These are phyloP conservation scores for Chymomyza caudatula DNA, from an alignment of 2,888 invertebrate species.

Conservation along the genomic window DNA sequence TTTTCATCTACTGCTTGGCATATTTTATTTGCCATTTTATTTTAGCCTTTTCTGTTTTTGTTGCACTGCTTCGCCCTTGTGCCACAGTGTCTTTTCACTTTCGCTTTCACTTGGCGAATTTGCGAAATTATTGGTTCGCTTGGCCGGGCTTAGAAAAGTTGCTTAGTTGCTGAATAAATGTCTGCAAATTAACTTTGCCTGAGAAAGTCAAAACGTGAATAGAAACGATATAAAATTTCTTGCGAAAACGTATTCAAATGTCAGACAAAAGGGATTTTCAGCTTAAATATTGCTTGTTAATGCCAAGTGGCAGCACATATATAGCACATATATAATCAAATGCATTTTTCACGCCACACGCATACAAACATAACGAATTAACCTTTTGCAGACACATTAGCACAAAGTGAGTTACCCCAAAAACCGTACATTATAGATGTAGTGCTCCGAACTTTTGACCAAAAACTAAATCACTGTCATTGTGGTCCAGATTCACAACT, in stretches of 20 bases:
- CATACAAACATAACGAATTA: neutral
- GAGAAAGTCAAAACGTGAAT: conserved; percentile 26
- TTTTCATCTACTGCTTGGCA: neutral
- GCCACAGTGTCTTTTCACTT: neutral
- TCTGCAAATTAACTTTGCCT: conserved; percentile 50
- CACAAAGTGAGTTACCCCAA: too few species aligned
- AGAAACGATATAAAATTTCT: conserved; percentile 24
- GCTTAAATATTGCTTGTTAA: neutral
- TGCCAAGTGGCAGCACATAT: neutral
- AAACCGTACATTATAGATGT: too few species aligned
- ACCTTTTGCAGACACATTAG: neutral
- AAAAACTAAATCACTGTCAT: conserved; percentile 71
- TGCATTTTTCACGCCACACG: neutral
- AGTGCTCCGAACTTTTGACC: conserved; percentile 39
- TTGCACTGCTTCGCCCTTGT: too few species aligned
- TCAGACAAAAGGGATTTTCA: neutral
- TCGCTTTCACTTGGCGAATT: neutral
- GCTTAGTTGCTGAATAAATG: conserved; percentile 12
- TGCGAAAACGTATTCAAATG: too few species aligned
- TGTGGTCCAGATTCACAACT: conserved; percentile 53
- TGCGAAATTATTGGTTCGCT: neutral
- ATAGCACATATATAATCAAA: neutral
- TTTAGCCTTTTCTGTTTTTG: neutral
- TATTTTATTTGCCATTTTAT: conserved; percentile 7
- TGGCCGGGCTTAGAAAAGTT: neutral